Base-by-base conservation (phyloP, 2,113 vertebrate genomes). In the Eonycteris spelaea region DNA sequence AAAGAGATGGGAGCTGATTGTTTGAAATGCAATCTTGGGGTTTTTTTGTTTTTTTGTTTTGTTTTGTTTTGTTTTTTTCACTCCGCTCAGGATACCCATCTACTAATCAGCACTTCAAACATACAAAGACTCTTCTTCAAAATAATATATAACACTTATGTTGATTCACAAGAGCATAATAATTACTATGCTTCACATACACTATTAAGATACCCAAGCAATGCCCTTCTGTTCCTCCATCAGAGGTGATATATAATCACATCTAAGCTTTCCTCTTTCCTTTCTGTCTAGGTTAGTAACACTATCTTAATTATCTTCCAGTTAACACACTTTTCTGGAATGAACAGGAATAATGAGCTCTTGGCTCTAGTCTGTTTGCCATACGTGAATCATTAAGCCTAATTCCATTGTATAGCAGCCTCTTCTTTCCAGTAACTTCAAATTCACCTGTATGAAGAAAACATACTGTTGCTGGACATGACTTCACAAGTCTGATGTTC, bases 101-200 rank as follows among this genome's bases (percentile, higher is more conserved):
- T 28, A 38, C 26, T n/a, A 93, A 10, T 28, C 24, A 93, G 38
- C 40, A 73, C 59, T 26, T 86, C 86, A 94, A 75, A 59, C 63
- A 53, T 30, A 33, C 40, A 83, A 77, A 94, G 35, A 1, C 8
- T 94, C 35, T 90, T 68, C 40, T 86, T 14, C 30, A 77, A 86
- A 95, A 77, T 85, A 68, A 88, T 53, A 70, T 21, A 61, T 0
- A 48, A 3, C 38, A 43, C 7, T 78, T 70, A 57, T 3, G 74
- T 67, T 85, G 84, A 80, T 48, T 91, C 59, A 94, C 65, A 96
- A 75, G 16, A 79, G n/a, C 38, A 85, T 83, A 85, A 82, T 74
- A 90, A 89, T 83, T 59, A 93, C 1, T 35, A 1, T 63, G 55
- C 3, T 43, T 92, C 91, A 87, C 38, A 59, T 18, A 73, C 6